A percentile compares a stretch with the other conserved stretches of the same genome.
phyloP scores from a whole-genome alignment of 2,113 vertebrate species.

The Myiopsitta monachus region DNA sequence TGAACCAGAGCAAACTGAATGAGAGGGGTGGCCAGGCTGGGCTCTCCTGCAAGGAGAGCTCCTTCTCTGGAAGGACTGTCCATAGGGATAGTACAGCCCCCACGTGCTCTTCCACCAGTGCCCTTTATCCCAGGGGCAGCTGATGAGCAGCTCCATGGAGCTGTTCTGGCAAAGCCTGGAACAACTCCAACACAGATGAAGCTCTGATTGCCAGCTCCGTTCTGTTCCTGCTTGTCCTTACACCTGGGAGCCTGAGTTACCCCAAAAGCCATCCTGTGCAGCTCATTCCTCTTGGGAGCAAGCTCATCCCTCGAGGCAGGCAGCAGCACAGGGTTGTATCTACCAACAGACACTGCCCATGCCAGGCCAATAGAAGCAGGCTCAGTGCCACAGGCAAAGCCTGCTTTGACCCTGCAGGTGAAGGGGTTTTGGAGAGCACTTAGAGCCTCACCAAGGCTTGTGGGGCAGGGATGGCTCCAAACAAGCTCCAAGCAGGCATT shows the following conservation, averaged over 20 bases:
- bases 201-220: neutral
- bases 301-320: neutral
- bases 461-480: neutral
- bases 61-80: no score
- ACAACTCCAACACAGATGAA: neutral
- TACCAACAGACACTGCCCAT: neutral
- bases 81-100: neutral
- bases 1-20: neutral
- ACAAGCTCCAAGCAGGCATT: neutral
- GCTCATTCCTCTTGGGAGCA: neutral
- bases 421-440: neutral
- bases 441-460: accelerated
- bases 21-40: neutral
- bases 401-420: neutral
- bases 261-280: neutral
- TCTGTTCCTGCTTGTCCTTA: neutral
- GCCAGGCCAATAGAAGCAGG: neutral
- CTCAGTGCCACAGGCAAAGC: neutral
- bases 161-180: neutral
- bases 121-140: neutral
- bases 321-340: neutral
- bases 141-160: neutral
- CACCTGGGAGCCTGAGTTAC: neutral
- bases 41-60: neutral
- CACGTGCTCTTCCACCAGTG: neutral